Evolutionary conservation across 2,888 invertebrate genomes (phyloP), one percentile per base, ranked within the genome.

Genomic region (Conops quadrifasciatus): DNA sequence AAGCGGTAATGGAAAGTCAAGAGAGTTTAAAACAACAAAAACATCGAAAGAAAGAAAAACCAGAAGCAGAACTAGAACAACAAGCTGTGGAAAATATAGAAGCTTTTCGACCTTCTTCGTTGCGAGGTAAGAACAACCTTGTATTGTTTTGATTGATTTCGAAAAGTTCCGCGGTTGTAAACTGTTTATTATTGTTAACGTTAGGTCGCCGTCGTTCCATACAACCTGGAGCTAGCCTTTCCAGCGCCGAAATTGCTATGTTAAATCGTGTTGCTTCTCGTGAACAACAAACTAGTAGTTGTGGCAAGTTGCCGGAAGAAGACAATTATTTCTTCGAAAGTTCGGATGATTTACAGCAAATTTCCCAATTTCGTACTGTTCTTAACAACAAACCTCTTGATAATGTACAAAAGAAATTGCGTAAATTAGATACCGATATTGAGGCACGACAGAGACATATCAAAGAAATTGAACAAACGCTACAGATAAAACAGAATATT

Each of bases 401-500:
- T 60, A 80, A 77, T 26, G 72, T 84, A 65, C 84, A 85, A 64
- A 84, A 84, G 71, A 85, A 85, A 72, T 74, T 86, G 68, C 83
- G 84, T 0, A 85, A 85, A 74, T 71, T 86, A 16, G 76, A 79
- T 1, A 82, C 83, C 0, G 91, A 92, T 82, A 89, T 92, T 63
- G 89, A 90, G 71, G 89, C 89, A 21, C 90, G 90, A 49, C 89
- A 92, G 78, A 88, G 90, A 74, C 91, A 92, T 81, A 88, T 93
- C 3, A 90, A 90, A 76, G 93, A 94, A 83, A 85, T 94, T 28
- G 88, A 90, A 73, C 87, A 88, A 67, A 90, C 90, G 0, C 91
- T 93, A 78, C 89, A 90, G 79, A 88, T 92, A 1, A 94, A 93
- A 83, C 91, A 93, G 81, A 91, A 91, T 78, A 88, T 93, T 62